Conservation (phyloP, 2,888 invertebrate genomes). For the Galeopsomyia nigrocyanea region DNA sequence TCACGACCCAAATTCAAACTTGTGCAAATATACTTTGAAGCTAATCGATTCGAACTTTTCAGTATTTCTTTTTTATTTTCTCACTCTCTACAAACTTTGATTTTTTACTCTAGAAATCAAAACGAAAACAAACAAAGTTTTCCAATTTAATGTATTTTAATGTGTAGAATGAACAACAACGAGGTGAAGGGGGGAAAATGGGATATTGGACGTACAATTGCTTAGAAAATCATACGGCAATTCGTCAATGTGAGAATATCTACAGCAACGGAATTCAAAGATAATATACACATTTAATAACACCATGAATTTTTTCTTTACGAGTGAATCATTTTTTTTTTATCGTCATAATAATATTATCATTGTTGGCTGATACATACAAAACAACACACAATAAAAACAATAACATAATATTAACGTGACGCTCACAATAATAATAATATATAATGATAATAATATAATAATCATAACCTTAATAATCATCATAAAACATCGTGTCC, state of each 20-base stretch:
- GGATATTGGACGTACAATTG: conserved; percentile 48
- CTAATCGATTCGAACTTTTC: conserved; percentile 44
- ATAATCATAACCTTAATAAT: conserved; percentile 65
- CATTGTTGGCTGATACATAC: conserved; percentile 67
- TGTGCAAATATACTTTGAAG: conserved; percentile 45
- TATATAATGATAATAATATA: conserved; percentile 69
- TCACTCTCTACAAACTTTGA: conserved; percentile 19
- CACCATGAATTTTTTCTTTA: conserved; percentile 59
- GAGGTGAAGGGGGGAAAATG: conserved; percentile 44
- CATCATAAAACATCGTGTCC: conserved; percentile 62
- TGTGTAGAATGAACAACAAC: conserved; percentile 47
- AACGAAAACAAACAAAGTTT: conserved; percentile 40
- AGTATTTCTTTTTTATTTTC: conserved; percentile 24
- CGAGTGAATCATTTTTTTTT: conserved; percentile 59
- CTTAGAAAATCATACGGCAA: conserved; percentile 45
- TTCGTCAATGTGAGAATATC: conserved; percentile 52
- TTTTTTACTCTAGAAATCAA: conserved; percentile 29
- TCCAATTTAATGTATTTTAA: conserved; percentile 40
- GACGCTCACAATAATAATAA: conserved; percentile 69
- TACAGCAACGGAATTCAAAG: conserved; percentile 57
- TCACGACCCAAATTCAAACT: conserved; percentile 49
- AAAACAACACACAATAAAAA: conserved; percentile 71
- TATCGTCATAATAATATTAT: conserved; percentile 58
- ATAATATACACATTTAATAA: conserved; percentile 65
- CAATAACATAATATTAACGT: conserved; percentile 69